Conservation (phyloP, 2,888 invertebrate genomes). For the Ectemnius cavifrons region DNA sequence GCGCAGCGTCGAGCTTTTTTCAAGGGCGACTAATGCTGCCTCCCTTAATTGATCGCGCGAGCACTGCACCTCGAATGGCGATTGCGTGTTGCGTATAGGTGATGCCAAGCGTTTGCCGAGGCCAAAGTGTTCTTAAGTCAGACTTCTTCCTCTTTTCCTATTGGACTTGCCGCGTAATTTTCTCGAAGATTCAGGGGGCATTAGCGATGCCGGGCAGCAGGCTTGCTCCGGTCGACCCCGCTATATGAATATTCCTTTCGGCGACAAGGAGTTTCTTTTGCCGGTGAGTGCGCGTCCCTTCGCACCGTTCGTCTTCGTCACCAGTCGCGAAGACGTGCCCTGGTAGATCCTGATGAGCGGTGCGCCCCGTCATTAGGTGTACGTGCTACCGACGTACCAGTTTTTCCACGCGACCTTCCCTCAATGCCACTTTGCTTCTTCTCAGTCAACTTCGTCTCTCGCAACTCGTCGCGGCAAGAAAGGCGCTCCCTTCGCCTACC, state of each 20-base stretch:
- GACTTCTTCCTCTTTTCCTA: background rate
- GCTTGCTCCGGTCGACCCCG: slow-evolving; percentile 24
- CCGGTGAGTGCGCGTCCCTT: slow-evolving; percentile 25
- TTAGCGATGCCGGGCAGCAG: slow-evolving; percentile 39
- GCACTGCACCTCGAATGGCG: background rate
- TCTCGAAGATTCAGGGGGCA: slow-evolving; percentile 3
- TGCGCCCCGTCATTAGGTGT: slow-evolving; percentile 56
- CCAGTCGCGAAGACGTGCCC: slow-evolving; percentile 45
- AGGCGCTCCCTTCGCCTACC: background rate
- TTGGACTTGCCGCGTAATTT: slow-evolving; percentile 14
- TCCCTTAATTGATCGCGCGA: slow-evolving; percentile 6
- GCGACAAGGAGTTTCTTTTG: slow-evolving; percentile 49
- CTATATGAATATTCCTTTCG: slow-evolving; percentile 58
- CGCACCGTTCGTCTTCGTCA: slow-evolving; percentile 64
- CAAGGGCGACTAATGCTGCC: background rate
- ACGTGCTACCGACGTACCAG: slow-evolving; percentile 58
- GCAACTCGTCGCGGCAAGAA: background rate
- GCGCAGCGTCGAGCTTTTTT: background rate
- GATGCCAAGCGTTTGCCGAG: background rate
- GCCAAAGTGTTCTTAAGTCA: background rate
- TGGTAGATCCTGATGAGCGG: slow-evolving; percentile 49
- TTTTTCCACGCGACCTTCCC: slow-evolving; percentile 53
- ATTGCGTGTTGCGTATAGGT: too few relatives aligned
- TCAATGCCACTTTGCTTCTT: slow-evolving; percentile 17
- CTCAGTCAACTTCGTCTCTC: slow-evolving; percentile 17